phyloP scores from a whole-genome alignment of 2,888 invertebrate species.

The Agriopis marginaria region DNA sequence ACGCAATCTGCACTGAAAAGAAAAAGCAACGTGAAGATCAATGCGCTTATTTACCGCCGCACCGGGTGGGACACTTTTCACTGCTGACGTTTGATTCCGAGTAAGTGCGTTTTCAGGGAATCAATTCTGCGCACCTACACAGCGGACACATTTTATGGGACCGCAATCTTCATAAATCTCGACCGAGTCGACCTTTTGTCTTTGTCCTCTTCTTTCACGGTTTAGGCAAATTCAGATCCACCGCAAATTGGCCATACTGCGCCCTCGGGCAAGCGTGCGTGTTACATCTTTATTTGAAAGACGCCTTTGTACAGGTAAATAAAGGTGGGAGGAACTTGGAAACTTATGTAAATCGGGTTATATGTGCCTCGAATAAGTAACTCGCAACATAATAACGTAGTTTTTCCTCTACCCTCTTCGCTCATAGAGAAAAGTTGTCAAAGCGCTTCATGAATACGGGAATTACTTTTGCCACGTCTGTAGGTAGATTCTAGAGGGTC shows the following conservation, averaged over 20 bases:
- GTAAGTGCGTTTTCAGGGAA: slow-evolving; percentile 42
- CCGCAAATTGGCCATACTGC: slow-evolving; percentile 72
- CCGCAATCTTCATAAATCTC: slow-evolving; percentile 81
- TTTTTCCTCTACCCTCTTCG: slow-evolving; percentile 50
- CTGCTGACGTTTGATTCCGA: slow-evolving; percentile 38
- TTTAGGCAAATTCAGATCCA: slow-evolving; percentile 78
- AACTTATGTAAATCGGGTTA: slow-evolving; percentile 71
- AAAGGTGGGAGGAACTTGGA: slow-evolving; percentile 62
- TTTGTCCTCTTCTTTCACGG: slow-evolving; percentile 71
- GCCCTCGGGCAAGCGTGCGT: slow-evolving; percentile 55
- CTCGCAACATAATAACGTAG: slow-evolving; percentile 56
- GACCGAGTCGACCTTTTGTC: slow-evolving; percentile 75
- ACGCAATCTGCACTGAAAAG: slow-evolving; percentile 1
- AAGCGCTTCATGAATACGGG: slow-evolving; percentile 57
- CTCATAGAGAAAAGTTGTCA: slow-evolving; percentile 53
- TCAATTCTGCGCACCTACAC: slow-evolving; percentile 50
- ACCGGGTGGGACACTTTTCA: slow-evolving; percentile 30
- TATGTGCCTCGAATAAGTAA: slow-evolving; percentile 68
- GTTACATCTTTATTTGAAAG: slow-evolving; percentile 64
- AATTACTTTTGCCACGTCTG: slow-evolving; percentile 47
- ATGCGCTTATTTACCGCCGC: slow-evolving; percentile 17
- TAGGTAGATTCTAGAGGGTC: slow-evolving; percentile 41
- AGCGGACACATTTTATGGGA: slow-evolving; percentile 59
- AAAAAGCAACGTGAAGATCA: neutral
- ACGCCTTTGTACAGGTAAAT: slow-evolving; percentile 63